These are phyloP conservation scores for Trilocha varians DNA, from an alignment of 2,888 invertebrate species.

Conservation along the genomic window DNA sequence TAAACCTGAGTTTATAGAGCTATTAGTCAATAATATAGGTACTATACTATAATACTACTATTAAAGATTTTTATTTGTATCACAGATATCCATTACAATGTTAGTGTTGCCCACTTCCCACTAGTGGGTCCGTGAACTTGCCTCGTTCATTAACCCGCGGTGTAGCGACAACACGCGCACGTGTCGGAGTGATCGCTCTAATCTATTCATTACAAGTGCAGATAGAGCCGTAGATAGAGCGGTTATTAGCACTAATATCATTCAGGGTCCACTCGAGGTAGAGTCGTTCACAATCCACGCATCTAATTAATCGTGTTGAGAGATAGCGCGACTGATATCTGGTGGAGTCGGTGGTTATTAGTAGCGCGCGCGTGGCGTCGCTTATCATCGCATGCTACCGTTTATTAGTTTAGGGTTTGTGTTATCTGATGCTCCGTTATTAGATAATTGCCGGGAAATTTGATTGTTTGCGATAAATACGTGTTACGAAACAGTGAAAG, in stretches of 20 bases:
- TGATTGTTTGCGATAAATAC: not conserved
- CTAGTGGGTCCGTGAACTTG: no score
- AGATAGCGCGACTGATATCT: constrained; percentile 40
- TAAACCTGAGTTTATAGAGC: no score
- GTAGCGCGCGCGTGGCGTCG: constrained; percentile 21
- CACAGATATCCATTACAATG: no score
- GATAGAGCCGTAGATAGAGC: constrained; percentile 7
- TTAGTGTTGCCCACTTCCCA: no score
- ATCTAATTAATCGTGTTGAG: constrained; percentile 49
- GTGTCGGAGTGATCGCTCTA: no score
- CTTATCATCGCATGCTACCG: constrained; percentile 37
- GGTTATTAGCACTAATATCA: constrained; percentile 17
- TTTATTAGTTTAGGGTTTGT: constrained; percentile 41
- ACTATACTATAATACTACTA: no score
- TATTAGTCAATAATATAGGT: no score
- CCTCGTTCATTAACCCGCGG: no score
- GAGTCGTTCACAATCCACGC: constrained; percentile 41
- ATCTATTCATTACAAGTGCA: not conserved
- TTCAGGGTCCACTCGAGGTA: constrained; percentile 20
- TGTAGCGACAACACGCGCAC: no score
- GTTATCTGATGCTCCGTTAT: not conserved
- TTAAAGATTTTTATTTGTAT: no score
- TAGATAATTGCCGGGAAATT: not conserved
- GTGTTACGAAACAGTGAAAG: no score
- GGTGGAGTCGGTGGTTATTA: constrained; percentile 30